phyloP scores from a whole-genome alignment of 2,113 vertebrate genomes.

The Noctilio leporinus region DNA sequence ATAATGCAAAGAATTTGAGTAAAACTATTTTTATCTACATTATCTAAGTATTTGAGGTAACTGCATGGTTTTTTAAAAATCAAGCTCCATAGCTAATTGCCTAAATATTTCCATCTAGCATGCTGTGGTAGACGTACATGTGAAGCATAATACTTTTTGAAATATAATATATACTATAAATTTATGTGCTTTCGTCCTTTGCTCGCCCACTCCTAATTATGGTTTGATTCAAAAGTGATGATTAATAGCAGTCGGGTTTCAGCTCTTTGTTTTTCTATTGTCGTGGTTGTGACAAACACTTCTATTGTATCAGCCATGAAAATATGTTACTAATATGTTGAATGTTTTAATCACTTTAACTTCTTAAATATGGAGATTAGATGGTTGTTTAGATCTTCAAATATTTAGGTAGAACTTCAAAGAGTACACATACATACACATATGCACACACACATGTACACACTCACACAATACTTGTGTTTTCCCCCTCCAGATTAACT shows the following conservation, averaged over 20 bases:
- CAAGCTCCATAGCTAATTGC: neutral
- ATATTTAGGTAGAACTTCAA: neutral
- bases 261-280: neutral
- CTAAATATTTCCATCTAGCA: neutral
- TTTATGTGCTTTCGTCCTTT: neutral
- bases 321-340: neutral
- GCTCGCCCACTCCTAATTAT: neutral
- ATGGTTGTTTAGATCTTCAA: neutral
- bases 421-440: neutral
- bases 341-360: neutral
- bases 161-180: neutral
- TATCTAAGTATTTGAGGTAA: neutral
- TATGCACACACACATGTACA: neutral
- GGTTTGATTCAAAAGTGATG: neutral
- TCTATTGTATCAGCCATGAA: neutral
- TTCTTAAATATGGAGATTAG: neutral
- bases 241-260: neutral
- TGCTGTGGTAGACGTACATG: neutral
- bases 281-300: neutral
- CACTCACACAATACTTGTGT: neutral
- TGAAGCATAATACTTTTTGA: neutral
- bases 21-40: slow-evolving; percentile 19
- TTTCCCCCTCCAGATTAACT: neutral
- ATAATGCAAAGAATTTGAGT: slow-evolving; percentile 4
- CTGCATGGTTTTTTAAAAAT: neutral